These are phyloP conservation scores for Zeuzera pyrina DNA, from an alignment of 2,888 invertebrate species.

Conservation along the genomic window DNA sequence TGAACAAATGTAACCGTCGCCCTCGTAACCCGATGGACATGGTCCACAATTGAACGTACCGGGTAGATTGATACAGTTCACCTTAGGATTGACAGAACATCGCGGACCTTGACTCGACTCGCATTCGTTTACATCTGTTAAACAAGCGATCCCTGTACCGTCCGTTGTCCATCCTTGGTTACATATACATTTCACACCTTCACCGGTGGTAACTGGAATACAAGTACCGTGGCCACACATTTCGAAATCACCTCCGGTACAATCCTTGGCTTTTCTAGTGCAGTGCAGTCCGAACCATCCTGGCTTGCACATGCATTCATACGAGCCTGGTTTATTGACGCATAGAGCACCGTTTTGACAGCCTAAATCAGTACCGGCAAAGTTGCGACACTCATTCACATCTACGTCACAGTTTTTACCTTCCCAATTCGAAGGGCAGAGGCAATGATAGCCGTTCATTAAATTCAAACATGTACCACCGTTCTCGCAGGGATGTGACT, in stretches of 20 bases:
- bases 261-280: conserved; percentile 81
- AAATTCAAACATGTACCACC: conserved; percentile 86
- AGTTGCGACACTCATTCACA: conserved; percentile 89
- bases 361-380: conserved; percentile 87
- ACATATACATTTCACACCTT: conserved; percentile 85
- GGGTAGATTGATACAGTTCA: conserved; percentile 90
- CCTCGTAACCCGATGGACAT: conserved; percentile 90
- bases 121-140: conserved; percentile 92
- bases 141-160: conserved; percentile 80
- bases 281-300: conserved; percentile 91
- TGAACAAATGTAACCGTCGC: conserved; percentile 88
- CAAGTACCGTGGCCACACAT: conserved; percentile 94
- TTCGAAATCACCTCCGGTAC: conserved; percentile 79
- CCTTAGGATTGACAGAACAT: conserved; percentile 86
- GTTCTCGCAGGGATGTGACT: conserved; percentile 83
- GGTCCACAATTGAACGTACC: conserved; percentile 91
- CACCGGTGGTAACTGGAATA: conserved; percentile 73
- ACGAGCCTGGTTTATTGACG: conserved; percentile 84
- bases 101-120: conserved; percentile 72
- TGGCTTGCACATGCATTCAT: conserved; percentile 83
- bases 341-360: conserved; percentile 95
- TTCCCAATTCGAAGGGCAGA: conserved; percentile 85
- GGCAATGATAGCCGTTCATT: conserved; percentile 80
- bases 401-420: conserved; percentile 79
- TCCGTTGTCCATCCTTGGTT: conserved; percentile 91